A percentile compares a stretch with the other conserved stretches of the same genome.
These are phyloP conservation scores for Hemicordylus capensis DNA, from an alignment of 2,113 vertebrate species.

Conservation along the genomic window DNA sequence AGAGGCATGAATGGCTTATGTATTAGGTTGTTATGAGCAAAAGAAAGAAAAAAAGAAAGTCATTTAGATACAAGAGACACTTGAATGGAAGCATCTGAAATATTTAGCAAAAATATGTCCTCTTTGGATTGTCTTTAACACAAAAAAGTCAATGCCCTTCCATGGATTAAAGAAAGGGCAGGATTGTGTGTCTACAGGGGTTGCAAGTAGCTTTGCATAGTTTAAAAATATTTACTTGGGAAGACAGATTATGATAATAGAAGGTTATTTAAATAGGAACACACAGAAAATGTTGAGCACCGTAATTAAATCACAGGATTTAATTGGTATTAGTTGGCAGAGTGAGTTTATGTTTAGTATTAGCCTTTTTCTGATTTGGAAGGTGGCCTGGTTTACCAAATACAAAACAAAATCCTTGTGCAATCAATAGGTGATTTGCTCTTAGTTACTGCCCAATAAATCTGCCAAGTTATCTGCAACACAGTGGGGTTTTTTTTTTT, in stretches of 20 bases:
- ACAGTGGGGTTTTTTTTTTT: neutral
- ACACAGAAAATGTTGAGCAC: neutral
- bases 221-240: conserved; percentile 4
- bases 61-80: neutral
- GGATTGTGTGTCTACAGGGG: neutral
- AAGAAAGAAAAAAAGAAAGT: neutral
- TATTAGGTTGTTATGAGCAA: too few species aligned
- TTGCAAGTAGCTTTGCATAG: neutral
- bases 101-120: neutral
- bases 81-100: neutral
- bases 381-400: neutral
- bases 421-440: neutral
- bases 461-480: neutral
- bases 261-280: neutral
- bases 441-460: neutral
- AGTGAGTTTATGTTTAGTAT: neutral
- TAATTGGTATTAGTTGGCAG: neutral
- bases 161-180: neutral
- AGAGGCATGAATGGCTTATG: neutral
- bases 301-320: neutral
- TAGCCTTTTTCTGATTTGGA: neutral
- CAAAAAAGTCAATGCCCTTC: neutral
- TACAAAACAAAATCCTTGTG: neutral
- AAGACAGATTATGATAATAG: conserved; percentile 15
- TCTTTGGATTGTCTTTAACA: neutral